Conservation (phyloP, 2,888 invertebrate species). For the Taenaris catops region DNA sequence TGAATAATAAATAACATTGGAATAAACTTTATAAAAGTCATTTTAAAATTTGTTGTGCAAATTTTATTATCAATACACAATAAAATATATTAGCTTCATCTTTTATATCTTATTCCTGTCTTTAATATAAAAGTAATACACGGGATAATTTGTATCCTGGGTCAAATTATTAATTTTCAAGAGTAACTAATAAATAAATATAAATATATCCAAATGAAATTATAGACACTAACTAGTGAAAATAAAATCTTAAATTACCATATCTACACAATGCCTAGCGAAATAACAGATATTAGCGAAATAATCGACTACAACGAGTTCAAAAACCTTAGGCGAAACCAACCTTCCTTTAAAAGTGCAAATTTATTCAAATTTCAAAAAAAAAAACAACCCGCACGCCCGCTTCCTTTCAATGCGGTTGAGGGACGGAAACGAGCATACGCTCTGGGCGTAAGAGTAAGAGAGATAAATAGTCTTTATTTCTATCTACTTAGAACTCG, state of each 20-base stretch:
- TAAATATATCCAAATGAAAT: too few species aligned
- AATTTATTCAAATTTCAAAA: slow-evolving; percentile 74
- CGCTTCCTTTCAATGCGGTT: slow-evolving; percentile 45
- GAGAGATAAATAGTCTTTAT: slow-evolving; percentile 18
- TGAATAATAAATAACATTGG: too few species aligned
- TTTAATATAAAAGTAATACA: too few species aligned
- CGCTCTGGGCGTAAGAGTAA: slow-evolving; percentile 1
- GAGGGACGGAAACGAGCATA: slow-evolving; percentile 28
- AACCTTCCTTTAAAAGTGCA: slow-evolving; percentile 67
- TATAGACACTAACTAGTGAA: background rate
- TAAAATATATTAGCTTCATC: too few species aligned
- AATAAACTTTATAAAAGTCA: too few species aligned
- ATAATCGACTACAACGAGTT: slow-evolving; percentile 37
- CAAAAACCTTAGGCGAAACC: slow-evolving; percentile 48
- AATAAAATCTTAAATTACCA: slow-evolving; percentile 2
- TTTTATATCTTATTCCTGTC: too few species aligned
- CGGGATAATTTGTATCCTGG: too few species aligned
- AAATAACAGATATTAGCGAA: slow-evolving; percentile 18
- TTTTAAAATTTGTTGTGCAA: too few species aligned
- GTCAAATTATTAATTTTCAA: too few species aligned
- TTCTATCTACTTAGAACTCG: slow-evolving; percentile 33
- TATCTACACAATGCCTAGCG: slow-evolving; percentile 3
- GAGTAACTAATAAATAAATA: too few species aligned
- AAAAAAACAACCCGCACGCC: slow-evolving; percentile 45
- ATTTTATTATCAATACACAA: too few species aligned